Conservation (phyloP, 2,888 invertebrate genomes). For the Stegophylla sp. region DNA sequence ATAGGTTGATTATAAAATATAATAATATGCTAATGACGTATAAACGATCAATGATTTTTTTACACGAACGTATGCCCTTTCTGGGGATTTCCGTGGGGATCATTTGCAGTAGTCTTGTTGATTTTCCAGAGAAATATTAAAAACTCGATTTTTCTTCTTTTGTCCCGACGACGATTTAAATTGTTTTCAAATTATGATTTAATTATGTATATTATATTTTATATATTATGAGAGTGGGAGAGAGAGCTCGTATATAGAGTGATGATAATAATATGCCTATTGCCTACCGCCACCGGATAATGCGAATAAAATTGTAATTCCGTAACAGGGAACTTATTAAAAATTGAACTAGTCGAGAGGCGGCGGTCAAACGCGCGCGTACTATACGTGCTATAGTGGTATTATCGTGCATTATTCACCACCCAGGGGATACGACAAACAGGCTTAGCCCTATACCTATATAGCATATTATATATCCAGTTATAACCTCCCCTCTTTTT, state of each 20-base stretch:
- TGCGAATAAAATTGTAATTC: conserved; percentile 51
- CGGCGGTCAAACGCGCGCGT: conserved; percentile 40
- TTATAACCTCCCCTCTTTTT: not conserved
- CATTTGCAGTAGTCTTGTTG: not conserved
- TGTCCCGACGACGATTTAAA: not conserved
- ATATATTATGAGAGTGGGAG: not conserved
- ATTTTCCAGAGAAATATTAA: not conserved
- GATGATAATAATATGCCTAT: too few relatives aligned
- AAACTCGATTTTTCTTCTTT: not conserved
- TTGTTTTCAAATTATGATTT: not conserved
- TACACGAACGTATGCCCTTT: too few relatives aligned
- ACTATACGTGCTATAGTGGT: conserved; percentile 22
- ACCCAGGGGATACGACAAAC: conserved; percentile 31
- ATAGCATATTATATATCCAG: too few relatives aligned
- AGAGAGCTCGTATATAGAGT: not conserved
- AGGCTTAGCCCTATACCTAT: conserved; percentile 24
- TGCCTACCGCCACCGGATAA: not conserved
- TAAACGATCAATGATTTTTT: too few relatives aligned
- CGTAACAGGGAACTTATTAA: conserved; percentile 43
- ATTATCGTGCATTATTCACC: conserved; percentile 41
- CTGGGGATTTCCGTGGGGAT: too few relatives aligned
- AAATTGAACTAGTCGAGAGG: conserved; percentile 35
- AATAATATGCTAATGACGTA: too few relatives aligned
- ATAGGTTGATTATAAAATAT: too few relatives aligned
- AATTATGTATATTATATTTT: not conserved